These are phyloP conservation scores for Loriculus beryllinus DNA, from an alignment of 2,797 vertebrate species.

Conservation along the genomic window DNA sequence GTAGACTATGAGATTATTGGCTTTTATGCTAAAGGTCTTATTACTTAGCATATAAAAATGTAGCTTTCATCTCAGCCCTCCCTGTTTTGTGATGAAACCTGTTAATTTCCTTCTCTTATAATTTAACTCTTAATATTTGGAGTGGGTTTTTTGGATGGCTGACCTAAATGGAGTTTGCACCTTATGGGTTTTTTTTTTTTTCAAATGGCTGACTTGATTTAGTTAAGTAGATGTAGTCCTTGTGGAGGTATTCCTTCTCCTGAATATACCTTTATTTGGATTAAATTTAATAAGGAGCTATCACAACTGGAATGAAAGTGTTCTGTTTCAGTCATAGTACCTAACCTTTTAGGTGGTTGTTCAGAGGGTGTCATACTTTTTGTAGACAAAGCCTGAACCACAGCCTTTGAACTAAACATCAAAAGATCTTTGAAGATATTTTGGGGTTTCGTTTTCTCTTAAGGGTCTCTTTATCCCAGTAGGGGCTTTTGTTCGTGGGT, in stretches of 20 bases:
- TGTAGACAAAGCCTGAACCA: background rate
- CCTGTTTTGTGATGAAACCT: background rate
- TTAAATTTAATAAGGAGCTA: background rate
- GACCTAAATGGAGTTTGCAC: background rate
- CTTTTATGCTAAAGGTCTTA: background rate
- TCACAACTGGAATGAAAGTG: background rate
- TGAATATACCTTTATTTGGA: background rate
- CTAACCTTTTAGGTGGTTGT: background rate
- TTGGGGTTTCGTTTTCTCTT: background rate
- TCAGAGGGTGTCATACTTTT: background rate
- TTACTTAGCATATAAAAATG: background rate
- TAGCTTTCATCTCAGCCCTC: background rate
- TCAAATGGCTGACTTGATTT: background rate
- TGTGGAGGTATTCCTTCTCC: background rate
- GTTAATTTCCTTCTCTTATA: background rate
- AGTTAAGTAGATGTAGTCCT: background rate
- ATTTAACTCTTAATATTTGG: background rate
- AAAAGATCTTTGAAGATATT: slow-evolving; percentile 32
- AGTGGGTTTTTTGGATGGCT: background rate
- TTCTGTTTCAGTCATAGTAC: background rate
- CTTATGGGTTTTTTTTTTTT: background rate
- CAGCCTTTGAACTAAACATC: slow-evolving; percentile 44
- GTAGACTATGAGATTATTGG: background rate
- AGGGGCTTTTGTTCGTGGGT: background rate
- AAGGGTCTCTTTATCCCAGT: background rate